phyloP scores from a whole-genome alignment of 2,113 vertebrate genomes.

The Pseudorasbora parva region DNA sequence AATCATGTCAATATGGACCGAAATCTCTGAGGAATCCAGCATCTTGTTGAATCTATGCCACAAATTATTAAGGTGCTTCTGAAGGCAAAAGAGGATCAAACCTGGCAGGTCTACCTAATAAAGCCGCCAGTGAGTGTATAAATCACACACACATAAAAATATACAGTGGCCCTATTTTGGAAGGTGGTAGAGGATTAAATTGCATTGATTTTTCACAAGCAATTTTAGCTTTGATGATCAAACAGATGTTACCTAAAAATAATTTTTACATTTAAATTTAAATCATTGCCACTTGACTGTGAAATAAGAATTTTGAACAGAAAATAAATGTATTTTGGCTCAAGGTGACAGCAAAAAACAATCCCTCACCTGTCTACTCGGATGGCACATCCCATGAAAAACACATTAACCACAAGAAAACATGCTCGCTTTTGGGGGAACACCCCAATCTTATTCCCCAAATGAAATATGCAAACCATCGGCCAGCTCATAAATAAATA shows the following conservation, averaged over 20 bases:
- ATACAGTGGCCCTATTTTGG: no score
- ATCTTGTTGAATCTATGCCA: no score
- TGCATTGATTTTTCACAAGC: not conserved
- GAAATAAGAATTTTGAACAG: constrained; percentile 55
- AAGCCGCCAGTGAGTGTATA: no score
- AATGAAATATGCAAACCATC: constrained; percentile 64
- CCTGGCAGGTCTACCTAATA: no score
- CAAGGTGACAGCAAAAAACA: constrained; percentile 56
- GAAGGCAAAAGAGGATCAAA: no score
- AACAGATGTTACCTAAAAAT: not conserved
- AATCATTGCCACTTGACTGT: constrained; percentile 65
- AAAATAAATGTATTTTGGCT: constrained; percentile 58
- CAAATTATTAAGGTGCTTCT: no score
- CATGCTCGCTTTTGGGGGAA: constrained; percentile 44
- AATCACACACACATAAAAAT: no score
- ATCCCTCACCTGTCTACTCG: constrained; percentile 17
- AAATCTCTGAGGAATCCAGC: no score
- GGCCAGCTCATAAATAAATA: constrained; percentile 62
- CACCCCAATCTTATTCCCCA: constrained; percentile 60
- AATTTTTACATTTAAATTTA: constrained; percentile 40
- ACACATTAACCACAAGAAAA: constrained; percentile 39
- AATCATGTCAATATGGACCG: no score
- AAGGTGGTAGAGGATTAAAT: not conserved
- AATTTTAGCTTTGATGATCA: not conserved
- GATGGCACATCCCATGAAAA: constrained; percentile 31